A percentile compares a stretch with the other conserved stretches of the same genome.
phyloP scores from a whole-genome alignment of 2,888 invertebrate species.

The Chrysolina haemoptera region DNA sequence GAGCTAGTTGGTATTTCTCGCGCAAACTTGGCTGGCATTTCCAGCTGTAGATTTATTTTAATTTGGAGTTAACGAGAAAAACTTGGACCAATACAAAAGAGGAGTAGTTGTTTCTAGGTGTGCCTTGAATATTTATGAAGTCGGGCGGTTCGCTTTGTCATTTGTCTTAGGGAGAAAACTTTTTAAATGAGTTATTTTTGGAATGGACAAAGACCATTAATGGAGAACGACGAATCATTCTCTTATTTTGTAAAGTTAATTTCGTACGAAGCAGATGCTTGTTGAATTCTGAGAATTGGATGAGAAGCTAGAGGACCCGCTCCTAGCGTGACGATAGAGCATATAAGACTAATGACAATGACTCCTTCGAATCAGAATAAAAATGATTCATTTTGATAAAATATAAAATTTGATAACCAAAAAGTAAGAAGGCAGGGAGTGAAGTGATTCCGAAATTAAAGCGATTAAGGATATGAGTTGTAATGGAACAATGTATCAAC shows the following conservation, averaged over 20 bases:
- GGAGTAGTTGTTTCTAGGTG: slow-evolving; percentile 60
- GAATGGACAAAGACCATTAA: slow-evolving; percentile 34
- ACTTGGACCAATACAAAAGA: slow-evolving; percentile 62
- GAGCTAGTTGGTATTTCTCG: slow-evolving; percentile 49
- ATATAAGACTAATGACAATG: too few relatives aligned
- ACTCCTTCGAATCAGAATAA: too few relatives aligned
- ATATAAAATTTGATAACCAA: too few relatives aligned
- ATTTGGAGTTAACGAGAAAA: slow-evolving; percentile 67
- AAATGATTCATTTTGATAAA: too few relatives aligned
- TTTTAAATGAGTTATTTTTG: slow-evolving; percentile 49
- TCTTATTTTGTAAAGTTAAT: slow-evolving; percentile 26
- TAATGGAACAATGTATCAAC: too few relatives aligned
- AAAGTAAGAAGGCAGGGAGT: too few relatives aligned
- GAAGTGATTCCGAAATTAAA: too few relatives aligned
- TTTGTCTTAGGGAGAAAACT: slow-evolving; percentile 42
- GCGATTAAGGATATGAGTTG: too few relatives aligned
- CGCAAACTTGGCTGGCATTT: slow-evolving; percentile 51
- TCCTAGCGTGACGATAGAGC: background rate
- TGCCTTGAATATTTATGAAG: slow-evolving; percentile 60
- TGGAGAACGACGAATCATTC: slow-evolving; percentile 25
- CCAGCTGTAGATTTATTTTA: slow-evolving; percentile 66
- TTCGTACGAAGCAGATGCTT: background rate
- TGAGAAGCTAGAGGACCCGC: background rate
- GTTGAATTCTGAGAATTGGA: background rate
- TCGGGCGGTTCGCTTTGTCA: slow-evolving; percentile 43